These are phyloP conservation scores for Pseudolycoriella hygida DNA, from an alignment of 2,888 invertebrate genomes.

Conservation along the genomic window DNA sequence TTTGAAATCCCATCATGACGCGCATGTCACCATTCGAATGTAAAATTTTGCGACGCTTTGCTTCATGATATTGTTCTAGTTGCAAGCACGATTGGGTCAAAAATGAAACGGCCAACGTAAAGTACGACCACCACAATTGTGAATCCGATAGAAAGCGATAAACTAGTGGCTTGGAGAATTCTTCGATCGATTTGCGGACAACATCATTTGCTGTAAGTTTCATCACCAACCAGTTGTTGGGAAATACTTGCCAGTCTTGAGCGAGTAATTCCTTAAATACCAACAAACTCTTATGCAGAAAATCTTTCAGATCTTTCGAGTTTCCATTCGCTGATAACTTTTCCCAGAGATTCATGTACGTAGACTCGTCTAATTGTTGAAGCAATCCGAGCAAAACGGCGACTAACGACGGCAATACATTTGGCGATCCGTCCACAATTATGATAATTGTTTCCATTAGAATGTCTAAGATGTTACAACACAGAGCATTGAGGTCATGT, in stretches of 20 bases:
- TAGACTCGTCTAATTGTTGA: conserved; percentile 71
- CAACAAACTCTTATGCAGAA: conserved; percentile 63
- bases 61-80: conserved; percentile 63
- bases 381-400: conserved; percentile 72
- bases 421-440: conserved; percentile 58
- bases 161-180: conserved; percentile 72
- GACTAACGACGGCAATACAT: conserved; percentile 56
- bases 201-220: conserved; percentile 77
- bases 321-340: conserved; percentile 51
- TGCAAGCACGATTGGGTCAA: conserved; percentile 66
- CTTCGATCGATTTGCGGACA: conserved; percentile 66
- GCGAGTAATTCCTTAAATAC: conserved; percentile 27
- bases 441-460: conserved; percentile 71
- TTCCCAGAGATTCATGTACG: conserved; percentile 76
- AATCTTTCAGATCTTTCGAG: conserved; percentile 67
- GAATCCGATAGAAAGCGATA: conserved; percentile 68
- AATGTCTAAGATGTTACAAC: conserved; percentile 63
- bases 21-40: conserved; percentile 80
- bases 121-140: conserved; percentile 60
- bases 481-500: conserved; percentile 68
- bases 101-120: conserved; percentile 62
- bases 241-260: conserved; percentile 38
- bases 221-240: conserved; percentile 80
- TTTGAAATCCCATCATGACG: conserved; percentile 80
- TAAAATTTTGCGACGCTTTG: conserved; percentile 57